Evolutionary conservation across 2,888 invertebrate genomes (phyloP).

Genomic region (Muscina levida): DNA sequence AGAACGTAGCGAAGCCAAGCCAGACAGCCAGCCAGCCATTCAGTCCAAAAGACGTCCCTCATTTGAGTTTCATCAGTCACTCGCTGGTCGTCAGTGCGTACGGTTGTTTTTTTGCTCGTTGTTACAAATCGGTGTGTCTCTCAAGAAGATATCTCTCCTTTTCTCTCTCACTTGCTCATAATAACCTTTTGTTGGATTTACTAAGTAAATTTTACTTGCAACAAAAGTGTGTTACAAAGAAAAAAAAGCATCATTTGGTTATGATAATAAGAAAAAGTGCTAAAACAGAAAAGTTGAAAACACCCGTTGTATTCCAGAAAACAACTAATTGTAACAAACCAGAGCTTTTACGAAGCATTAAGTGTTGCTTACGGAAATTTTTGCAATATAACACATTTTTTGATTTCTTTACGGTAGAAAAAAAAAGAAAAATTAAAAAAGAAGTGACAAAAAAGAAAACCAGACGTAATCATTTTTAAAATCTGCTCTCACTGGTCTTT

Average conservation of each 20-base stretch:
- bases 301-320: neutral
- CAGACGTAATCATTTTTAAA: constrained; percentile 44
- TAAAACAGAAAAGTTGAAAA: neutral
- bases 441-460: constrained; percentile 34
- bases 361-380: constrained; percentile 31
- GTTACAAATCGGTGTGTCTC: constrained; percentile 31
- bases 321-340: constrained; percentile 5
- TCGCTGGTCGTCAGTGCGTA: constrained; percentile 57
- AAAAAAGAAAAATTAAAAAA: constrained; percentile 19
- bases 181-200: constrained; percentile 34
- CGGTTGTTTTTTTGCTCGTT: constrained; percentile 46
- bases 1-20: no score
- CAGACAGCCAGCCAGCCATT: no score
- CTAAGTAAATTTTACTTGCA: no score
- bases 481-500: constrained; percentile 12
- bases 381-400: constrained; percentile 44
- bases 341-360: constrained; percentile 4
- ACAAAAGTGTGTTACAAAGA: constrained; percentile 36
- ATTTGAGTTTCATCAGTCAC: constrained; percentile 39
- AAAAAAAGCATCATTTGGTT: constrained; percentile 31
- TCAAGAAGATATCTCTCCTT: constrained; percentile 11
- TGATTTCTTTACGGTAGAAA: constrained; percentile 4
- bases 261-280: constrained; percentile 5
- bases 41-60: no score
- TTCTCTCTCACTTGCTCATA: constrained; percentile 1